A percentile compares a stretch with the other conserved stretches of the same genome.
Evolutionary conservation across 2,888 invertebrate species (phyloP).

Genomic region (Mellilla xanthometata): DNA sequence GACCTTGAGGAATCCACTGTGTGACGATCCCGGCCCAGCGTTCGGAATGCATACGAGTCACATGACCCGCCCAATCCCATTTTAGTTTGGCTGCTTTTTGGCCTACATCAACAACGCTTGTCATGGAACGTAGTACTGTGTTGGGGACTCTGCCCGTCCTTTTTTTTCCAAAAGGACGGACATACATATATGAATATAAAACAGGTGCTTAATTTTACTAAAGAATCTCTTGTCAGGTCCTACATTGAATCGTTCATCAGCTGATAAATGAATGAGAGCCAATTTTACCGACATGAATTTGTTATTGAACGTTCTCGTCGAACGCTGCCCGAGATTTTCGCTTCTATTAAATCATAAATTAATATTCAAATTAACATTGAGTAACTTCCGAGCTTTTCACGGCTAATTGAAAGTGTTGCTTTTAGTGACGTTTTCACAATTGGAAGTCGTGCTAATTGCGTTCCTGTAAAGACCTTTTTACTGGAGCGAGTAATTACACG

Average conservation of each 20-base stretch:
- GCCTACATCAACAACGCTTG: too few relatives aligned
- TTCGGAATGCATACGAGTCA: too few relatives aligned
- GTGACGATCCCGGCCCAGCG: too few relatives aligned
- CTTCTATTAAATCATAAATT: slow-evolving; percentile 39
- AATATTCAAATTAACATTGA: slow-evolving; percentile 43
- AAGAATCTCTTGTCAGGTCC: slow-evolving; percentile 11
- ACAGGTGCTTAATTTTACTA: too few relatives aligned
- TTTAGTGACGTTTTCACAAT: slow-evolving; percentile 47
- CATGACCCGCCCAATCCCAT: too few relatives aligned
- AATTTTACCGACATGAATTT: slow-evolving; percentile 34
- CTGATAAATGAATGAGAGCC: slow-evolving; percentile 26
- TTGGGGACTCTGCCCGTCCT: too few relatives aligned
- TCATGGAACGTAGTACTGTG: too few relatives aligned
- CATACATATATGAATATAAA: too few relatives aligned
- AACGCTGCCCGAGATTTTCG: slow-evolving; percentile 28
- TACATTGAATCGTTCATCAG: slow-evolving; percentile 24
- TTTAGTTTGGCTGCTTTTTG: too few relatives aligned
- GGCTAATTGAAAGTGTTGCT: slow-evolving; percentile 30
- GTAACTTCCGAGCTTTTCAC: slow-evolving; percentile 39
- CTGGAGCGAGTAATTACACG: too few relatives aligned
- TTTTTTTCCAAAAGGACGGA: too few relatives aligned
- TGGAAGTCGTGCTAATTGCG: slow-evolving; percentile 57
- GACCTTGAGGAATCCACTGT: too few relatives aligned
- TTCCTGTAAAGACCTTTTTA: slow-evolving; percentile 68
- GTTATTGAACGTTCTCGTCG: slow-evolving; percentile 25